Conservation (phyloP, 2,797 vertebrate genomes). For the Gymnoscopelus braueri region DNA sequence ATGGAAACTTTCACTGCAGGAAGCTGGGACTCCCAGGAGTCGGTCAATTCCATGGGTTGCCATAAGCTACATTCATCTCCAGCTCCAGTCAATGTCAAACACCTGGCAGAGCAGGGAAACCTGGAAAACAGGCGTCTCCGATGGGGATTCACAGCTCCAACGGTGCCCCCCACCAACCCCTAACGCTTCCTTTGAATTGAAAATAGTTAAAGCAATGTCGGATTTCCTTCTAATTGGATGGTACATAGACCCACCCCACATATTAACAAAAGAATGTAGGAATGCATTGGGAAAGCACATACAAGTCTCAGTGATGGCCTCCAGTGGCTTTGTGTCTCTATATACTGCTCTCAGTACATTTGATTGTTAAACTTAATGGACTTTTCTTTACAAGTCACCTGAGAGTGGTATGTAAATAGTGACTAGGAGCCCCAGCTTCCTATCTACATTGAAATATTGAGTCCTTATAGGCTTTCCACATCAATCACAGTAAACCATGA, state of each 20-base stretch:
- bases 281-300: background rate
- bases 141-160: conserved; percentile 70
- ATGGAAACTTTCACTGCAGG: conserved; percentile 90
- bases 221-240: conserved; percentile 76
- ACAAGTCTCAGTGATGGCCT: conserved; percentile 62
- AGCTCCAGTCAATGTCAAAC: conserved; percentile 86
- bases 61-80: conserved; percentile 88
- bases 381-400: conserved; percentile 68
- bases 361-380: conserved; percentile 73
- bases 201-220: conserved; percentile 80
- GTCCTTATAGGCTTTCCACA: conserved; percentile 46
- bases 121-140: conserved; percentile 81
- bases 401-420: conserved; percentile 65
- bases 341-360: conserved; percentile 71
- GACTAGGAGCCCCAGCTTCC: conserved; percentile 49
- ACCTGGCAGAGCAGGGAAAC: conserved; percentile 87
- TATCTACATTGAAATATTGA: conserved; percentile 60
- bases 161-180: conserved; percentile 45
- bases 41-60: conserved; percentile 85
- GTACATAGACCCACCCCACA: conserved; percentile 70
- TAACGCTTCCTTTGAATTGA: conserved; percentile 68
- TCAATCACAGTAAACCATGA: conserved; percentile 57
- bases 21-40: conserved; percentile 84
- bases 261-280: conserved; percentile 53
- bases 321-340: conserved; percentile 63